Percentiles rank a stretch among this genome's conserved stretches.
phyloP scores from a whole-genome alignment of 2,113 vertebrate genomes.

The Oceanites oceanicus region DNA sequence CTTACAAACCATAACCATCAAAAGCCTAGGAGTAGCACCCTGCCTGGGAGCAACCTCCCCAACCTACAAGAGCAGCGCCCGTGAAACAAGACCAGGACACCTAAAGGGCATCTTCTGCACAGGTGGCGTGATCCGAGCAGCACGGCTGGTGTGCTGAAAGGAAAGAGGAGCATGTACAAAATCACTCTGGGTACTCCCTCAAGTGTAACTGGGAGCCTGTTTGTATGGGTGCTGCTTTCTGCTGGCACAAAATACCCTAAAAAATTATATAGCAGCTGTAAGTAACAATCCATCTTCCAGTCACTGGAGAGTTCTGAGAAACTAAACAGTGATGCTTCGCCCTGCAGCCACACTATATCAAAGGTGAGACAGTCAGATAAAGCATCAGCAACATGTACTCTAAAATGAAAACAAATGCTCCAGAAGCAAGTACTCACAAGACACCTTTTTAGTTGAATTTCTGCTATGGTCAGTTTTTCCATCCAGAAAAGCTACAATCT shows the following conservation, averaged over 20 bases:
- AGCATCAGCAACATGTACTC: fast-evolving
- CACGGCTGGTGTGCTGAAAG: not conserved
- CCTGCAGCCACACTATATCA: fast-evolving
- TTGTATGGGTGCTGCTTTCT: not conserved
- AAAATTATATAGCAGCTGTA: not conserved
- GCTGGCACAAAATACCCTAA: not conserved
- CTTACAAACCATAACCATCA: not conserved
- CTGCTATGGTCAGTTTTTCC: not conserved
- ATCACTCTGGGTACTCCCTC: too few species aligned
- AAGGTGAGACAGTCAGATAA: not conserved
- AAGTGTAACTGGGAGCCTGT: not conserved
- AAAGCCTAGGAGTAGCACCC: not conserved
- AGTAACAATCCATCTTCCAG: not conserved
- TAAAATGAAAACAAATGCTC: not conserved
- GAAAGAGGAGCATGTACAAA: not conserved
- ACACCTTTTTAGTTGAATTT: not conserved
- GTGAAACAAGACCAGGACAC: not conserved
- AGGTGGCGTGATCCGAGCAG: not conserved
- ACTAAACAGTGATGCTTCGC: not conserved
- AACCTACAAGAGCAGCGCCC: not conserved
- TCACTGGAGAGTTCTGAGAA: not conserved
- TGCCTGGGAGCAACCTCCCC: not conserved
- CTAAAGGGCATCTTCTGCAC: not conserved
- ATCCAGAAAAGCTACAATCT: not conserved
- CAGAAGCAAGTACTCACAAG: not conserved